Base-by-base conservation (phyloP, 2,888 invertebrate species). In the Orchesella flavescens region DNA sequence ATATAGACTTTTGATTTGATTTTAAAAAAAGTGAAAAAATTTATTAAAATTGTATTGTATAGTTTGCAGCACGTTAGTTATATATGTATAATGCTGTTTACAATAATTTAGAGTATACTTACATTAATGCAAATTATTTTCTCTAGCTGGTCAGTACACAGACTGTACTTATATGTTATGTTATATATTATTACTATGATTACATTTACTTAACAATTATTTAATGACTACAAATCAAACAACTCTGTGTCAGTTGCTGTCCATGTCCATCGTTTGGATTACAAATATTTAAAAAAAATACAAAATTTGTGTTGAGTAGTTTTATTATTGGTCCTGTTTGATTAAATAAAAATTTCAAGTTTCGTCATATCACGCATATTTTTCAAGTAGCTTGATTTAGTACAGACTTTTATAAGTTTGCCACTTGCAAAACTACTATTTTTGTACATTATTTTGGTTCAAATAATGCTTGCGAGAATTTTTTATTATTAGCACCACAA, bases 331-430 rank as follows among this genome's bases (percentile, higher is more conserved):
- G 53, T 55, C 43, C 53, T 65, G 63, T 55, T 61, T 61, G 43
- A 75, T 75, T 75, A 66, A 75, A 75, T 75, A 75, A 75, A 75
- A 66, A 24, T 66, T 75, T 65, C 15, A 53, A 63, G 19, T 3
- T 17, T 46, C 46, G 55, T 43, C 44, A 65, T 43, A n/a, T 43
- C 12, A 68, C 43, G 24, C n/a, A 49, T n/a, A 49, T 49, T 49
- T 49, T 49, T 49, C 1, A 3, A 49, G n/a, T 49, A n/a, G 49
- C 49, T 49, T 49, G 49, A n/a, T 49, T 17, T 65, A 65, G 34
- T 4, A 43, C 65, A 23, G 12, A 24, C 24, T 61, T n/a, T 49
- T 12, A 49, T n/a, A 49, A 49, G 49, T 49, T 49, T 49, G 23
- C 12, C 17, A 43, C 13, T 24, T 23, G 61, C 61, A 61, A n/a